Base-by-base conservation (phyloP, 92 coral and sea anemone genomes). In the Blastomussa wellsi region DNA sequence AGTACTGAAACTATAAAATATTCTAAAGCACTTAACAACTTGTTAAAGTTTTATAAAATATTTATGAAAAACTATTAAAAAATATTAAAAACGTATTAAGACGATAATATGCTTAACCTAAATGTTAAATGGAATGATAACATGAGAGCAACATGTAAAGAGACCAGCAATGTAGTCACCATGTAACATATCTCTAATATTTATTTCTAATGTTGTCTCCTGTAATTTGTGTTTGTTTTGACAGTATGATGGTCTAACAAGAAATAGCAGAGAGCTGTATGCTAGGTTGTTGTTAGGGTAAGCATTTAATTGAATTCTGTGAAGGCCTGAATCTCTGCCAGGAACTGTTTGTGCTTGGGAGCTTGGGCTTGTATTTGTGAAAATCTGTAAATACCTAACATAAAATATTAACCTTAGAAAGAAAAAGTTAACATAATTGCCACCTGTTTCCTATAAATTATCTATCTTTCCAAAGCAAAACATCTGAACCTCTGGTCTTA, bases 241-340 rank as follows among this genome's bases (percentile, higher is more conserved):
- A 76, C 74, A 93, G 96, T 87, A 70, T 51, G 96, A 93, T 85
- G 92, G 94, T 33, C 47, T 48, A 41, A 93, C 96, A 83, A 91
- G 96, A 86, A 86, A 84, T 24, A 93, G 86, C 33, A 97, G 93
- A 82, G 94, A 87, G 59, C 88, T 97, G 1, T 95, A 89, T 90
- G 99, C 97, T 29, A 97, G 92, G 77, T 82, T 97, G 36, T 49
- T 95, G 38, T 87, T 97, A 36, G 93, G 92, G 99, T 97, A 89
- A 82, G 93, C 53, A 64, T 39, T 20, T 7, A 16, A 32, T 69
- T 32, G 0, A 35, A 31, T 67, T 69, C 41, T 32, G n/a, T 35
- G 33, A 15, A 4, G 44, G 36, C 17, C n/a, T n/a, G 12, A n/a
- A 24, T 69, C n/a, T 7, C 35, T 20, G 44, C 5, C 9, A 33